Percentiles rank a stretch among this genome's conserved stretches.
These are phyloP conservation scores for Dasypogon diadema DNA, from an alignment of 2,888 invertebrate genomes.

Conservation along the genomic window DNA sequence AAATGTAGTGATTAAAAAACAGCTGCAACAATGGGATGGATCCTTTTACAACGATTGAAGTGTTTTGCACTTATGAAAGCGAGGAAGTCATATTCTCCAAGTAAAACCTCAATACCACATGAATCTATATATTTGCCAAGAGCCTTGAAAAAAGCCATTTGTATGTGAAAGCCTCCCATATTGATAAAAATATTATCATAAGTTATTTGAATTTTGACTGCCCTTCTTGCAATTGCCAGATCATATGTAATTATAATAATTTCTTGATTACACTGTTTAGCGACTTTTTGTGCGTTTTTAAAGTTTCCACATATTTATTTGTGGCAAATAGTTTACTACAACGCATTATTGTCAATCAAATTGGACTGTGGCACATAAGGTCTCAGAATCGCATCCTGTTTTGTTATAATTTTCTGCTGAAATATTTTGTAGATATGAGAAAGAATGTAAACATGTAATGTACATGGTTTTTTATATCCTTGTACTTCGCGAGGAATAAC, in stretches of 20 bases:
- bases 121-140: constrained; percentile 61
- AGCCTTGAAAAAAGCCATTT: constrained; percentile 61
- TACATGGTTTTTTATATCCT: constrained; percentile 7
- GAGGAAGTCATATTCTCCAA: no score
- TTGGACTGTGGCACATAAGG: constrained; percentile 55
- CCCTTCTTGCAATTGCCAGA: constrained; percentile 60
- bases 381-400: background rate
- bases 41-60: constrained; percentile 52
- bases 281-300: constrained; percentile 57
- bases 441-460: constrained; percentile 52
- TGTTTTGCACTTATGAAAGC: background rate
- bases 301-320: constrained; percentile 61
- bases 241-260: constrained; percentile 60
- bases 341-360: constrained; percentile 57
- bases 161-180: constrained; percentile 62
- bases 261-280: constrained; percentile 58
- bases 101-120: no score
- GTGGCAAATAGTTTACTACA: constrained; percentile 60
- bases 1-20: background rate
- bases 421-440: constrained; percentile 37
- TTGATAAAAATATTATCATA: constrained; percentile 64
- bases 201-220: constrained; percentile 60
- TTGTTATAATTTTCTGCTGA: constrained; percentile 4
- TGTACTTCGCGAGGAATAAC: constrained; percentile 14
- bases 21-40: constrained; percentile 23